Percentiles rank a stretch among this genome's conserved stretches.
Conservation (phyloP, 2,113 vertebrate species). For the Melanerpes formicivorus region DNA sequence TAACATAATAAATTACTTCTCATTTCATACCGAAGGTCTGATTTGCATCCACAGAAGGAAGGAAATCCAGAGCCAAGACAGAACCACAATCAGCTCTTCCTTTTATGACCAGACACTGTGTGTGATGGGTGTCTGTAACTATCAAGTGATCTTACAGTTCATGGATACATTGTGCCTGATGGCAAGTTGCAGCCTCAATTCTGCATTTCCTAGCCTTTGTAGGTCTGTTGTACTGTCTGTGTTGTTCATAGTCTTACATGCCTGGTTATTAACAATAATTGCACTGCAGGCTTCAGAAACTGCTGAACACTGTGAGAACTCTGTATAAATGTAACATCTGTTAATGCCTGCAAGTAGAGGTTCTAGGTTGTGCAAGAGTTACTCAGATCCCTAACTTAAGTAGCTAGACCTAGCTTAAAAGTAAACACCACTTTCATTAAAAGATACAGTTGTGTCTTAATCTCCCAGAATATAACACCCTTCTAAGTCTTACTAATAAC, state of each 20-base stretch:
- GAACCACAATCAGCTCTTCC: slow-evolving; percentile 60
- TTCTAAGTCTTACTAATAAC: not conserved
- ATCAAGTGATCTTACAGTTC: slow-evolving; percentile 61
- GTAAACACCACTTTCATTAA: not conserved
- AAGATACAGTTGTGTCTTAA: not conserved
- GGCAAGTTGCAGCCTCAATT: slow-evolving; percentile 31
- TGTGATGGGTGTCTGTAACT: slow-evolving; percentile 58
- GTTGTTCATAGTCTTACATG: slow-evolving; percentile 34
- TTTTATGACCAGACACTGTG: slow-evolving; percentile 68
- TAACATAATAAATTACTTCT: not conserved
- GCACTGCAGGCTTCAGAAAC: slow-evolving; percentile 68
- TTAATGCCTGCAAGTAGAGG: slow-evolving; percentile 17
- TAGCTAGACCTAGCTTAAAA: not conserved
- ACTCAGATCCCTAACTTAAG: not conserved
- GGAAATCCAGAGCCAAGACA: slow-evolving; percentile 42
- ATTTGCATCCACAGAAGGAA: slow-evolving; percentile 37
- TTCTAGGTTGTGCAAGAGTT: not conserved
- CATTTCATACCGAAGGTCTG: slow-evolving; percentile 36
- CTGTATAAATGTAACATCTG: not conserved
- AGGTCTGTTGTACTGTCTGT: not conserved
- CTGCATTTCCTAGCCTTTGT: slow-evolving; percentile 32
- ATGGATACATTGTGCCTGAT: slow-evolving; percentile 44
- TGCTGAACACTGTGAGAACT: slow-evolving; percentile 76
- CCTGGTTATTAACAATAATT: slow-evolving; percentile 51
- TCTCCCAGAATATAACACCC: slow-evolving; percentile 7